Percentiles rank a stretch among this genome's conserved stretches.
These are phyloP conservation scores for Pica pica DNA, from an alignment of 2,113 vertebrate genomes.

Conservation along the genomic window DNA sequence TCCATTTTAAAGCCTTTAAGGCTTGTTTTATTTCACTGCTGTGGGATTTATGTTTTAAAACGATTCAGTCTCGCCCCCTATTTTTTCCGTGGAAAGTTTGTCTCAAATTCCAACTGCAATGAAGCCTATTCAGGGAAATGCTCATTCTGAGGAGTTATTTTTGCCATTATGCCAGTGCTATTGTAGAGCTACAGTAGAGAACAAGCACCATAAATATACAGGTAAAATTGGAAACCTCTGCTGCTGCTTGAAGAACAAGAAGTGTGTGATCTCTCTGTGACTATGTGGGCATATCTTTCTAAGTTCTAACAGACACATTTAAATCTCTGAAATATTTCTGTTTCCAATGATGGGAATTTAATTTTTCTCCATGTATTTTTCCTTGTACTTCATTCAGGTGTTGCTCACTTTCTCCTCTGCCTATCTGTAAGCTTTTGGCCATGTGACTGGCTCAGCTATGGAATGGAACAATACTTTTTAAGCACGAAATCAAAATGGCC, in stretches of 20 bases:
- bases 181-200: neutral
- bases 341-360: constrained; percentile 31
- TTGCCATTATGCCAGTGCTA: neutral
- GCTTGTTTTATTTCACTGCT: neutral
- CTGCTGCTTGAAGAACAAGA: neutral
- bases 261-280: neutral
- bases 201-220: neutral
- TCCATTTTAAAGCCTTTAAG: neutral
- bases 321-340: constrained; percentile 25
- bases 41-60: neutral
- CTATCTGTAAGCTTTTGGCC: neutral
- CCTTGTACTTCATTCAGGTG: neutral
- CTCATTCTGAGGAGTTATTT: neutral
- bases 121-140: neutral
- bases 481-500: neutral
- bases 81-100: neutral
- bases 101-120: neutral
- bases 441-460: neutral
- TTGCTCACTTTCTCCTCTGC: constrained; percentile 18
- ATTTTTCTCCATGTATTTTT: constrained; percentile 10
- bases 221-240: neutral
- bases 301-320: neutral
- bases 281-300: neutral
- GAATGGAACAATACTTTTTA: neutral
- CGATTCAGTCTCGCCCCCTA: neutral